Evolutionary conservation across 2,797 vertebrate species (phyloP).

Genomic region (Eulemur coronatus): DNA sequence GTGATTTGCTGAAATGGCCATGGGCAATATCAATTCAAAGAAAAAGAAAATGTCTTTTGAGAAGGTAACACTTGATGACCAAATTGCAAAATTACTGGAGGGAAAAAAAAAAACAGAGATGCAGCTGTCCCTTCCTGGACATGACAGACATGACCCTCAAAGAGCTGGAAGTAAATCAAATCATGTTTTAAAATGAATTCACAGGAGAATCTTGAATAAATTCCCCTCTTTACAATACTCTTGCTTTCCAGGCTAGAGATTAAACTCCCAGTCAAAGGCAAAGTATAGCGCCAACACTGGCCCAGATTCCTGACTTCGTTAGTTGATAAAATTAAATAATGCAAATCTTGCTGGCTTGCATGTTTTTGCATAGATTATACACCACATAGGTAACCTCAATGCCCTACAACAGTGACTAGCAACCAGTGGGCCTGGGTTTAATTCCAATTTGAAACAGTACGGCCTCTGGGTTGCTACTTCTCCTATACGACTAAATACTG

Average conservation of each 20-base stretch:
- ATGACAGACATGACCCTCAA: background rate
- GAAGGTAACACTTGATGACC: background rate
- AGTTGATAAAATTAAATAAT: background rate
- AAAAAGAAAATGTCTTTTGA: constrained; percentile 45
- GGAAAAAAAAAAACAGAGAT: background rate
- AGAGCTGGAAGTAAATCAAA: background rate
- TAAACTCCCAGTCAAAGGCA: background rate
- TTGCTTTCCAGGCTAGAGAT: background rate
- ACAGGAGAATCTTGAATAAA: background rate
- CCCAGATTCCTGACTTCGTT: background rate
- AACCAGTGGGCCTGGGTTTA: background rate
- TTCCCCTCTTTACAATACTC: background rate
- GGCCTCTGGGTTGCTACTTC: background rate
- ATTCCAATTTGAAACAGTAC: background rate
- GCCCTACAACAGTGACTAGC: background rate
- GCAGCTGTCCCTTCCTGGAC: background rate
- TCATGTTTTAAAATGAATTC: background rate
- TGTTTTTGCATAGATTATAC: background rate
- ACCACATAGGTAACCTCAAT: background rate
- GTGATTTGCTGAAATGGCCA: constrained; percentile 55
- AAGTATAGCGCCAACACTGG: background rate
- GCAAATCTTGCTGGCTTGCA: background rate
- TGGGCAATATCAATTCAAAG: constrained; percentile 27
- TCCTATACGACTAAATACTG: background rate
- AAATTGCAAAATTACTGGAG: constrained; percentile 31